Percentiles rank a stretch among this genome's conserved stretches.
phyloP scores from a whole-genome alignment of 2,888 invertebrate genomes.

The Drosophila putrida region DNA sequence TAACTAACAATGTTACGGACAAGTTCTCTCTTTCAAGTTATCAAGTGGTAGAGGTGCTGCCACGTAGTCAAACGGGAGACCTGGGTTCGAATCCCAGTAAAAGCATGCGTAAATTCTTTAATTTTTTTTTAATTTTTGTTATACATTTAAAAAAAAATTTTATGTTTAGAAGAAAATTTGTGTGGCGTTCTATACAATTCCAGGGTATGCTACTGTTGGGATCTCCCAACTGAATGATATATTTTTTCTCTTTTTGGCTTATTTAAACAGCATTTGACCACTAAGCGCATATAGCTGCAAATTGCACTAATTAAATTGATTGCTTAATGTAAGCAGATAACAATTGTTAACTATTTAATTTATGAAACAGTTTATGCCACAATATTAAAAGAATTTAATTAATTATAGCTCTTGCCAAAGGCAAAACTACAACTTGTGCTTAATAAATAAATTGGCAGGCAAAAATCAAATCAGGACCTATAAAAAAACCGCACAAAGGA shows the following conservation, averaged over 20 bases:
- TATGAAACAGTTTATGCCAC: constrained; percentile 26
- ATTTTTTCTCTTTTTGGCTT: constrained; percentile 11
- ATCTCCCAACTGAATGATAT: too few species aligned
- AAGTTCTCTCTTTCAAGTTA: too few species aligned
- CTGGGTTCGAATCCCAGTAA: too few species aligned
- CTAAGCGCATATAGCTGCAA: constrained; percentile 34
- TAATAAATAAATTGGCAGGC: constrained; percentile 58
- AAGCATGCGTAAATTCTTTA: too few species aligned
- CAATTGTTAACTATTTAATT: constrained; percentile 55
- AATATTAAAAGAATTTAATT: constrained; percentile 11
- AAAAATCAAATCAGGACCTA: constrained; percentile 74
- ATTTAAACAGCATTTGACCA: constrained; percentile 45
- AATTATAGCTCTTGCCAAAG: constrained; percentile 1
- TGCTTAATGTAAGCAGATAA: constrained; percentile 31
- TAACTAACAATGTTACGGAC: too few species aligned
- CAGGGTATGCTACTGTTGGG: too few species aligned
- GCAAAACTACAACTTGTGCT: constrained; percentile 48
- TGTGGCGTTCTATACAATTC: too few species aligned
- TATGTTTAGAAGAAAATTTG: too few species aligned
- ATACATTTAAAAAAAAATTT: too few species aligned
- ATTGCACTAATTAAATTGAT: constrained; percentile 69
- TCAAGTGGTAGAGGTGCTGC: too few species aligned
- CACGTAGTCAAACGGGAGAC: too few species aligned
- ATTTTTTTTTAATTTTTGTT: too few species aligned
- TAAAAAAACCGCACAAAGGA: constrained; percentile 66